These are phyloP conservation scores for Odontophorus gujanensis DNA, from an alignment of 2,113 vertebrate genomes.

Conservation along the genomic window DNA sequence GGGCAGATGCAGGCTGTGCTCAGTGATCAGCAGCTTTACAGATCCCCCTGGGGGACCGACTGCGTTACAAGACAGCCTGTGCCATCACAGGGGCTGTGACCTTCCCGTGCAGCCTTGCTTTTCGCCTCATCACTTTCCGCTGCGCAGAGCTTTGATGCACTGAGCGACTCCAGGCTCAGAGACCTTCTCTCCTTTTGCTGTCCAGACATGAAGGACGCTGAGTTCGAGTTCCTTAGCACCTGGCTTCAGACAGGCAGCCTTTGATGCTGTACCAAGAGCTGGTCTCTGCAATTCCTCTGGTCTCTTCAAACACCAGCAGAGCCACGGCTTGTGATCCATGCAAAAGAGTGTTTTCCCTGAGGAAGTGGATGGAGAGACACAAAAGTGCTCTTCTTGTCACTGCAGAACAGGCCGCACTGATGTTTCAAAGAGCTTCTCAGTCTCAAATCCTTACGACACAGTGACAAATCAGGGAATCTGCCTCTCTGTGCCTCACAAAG, in stretches of 20 bases:
- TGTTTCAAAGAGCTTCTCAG: slow-evolving; percentile 30
- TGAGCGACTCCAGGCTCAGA: background rate
- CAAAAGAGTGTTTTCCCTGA: background rate
- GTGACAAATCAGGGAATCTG: background rate
- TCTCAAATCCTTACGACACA: background rate
- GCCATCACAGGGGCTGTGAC: fast-evolving
- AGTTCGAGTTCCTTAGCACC: background rate
- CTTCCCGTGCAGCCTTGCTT: background rate
- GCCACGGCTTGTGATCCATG: background rate
- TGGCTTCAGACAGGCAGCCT: background rate
- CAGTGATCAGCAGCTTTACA: background rate
- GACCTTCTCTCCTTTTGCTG: background rate
- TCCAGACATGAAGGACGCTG: background rate
- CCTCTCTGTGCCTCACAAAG: fast-evolving
- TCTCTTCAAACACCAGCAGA: slow-evolving; percentile 13
- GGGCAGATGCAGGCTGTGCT: too few species aligned
- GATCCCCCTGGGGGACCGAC: background rate
- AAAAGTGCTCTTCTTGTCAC: background rate
- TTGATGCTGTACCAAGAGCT: background rate
- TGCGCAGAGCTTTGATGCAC: background rate
- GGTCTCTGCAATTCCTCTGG: background rate
- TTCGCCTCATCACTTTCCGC: background rate
- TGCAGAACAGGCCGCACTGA: background rate
- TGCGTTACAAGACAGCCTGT: background rate
- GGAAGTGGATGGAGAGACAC: slow-evolving; percentile 5